Evolutionary conservation across 2,888 invertebrate species (phyloP).

Genomic region (Diploptera punctata): DNA sequence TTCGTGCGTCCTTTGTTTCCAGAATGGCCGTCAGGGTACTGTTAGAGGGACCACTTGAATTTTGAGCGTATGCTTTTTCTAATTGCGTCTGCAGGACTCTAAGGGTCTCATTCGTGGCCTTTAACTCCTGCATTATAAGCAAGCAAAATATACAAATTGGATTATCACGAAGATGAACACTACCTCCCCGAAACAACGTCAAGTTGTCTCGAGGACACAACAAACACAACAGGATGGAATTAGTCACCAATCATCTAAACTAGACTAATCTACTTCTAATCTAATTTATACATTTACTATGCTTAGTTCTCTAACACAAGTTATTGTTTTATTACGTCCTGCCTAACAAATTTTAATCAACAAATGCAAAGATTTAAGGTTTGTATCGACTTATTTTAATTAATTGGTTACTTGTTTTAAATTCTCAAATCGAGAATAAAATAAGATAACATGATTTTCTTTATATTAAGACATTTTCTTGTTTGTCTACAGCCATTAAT

Average conservation of each 20-base stretch:
- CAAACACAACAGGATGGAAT: background rate
- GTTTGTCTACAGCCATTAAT: no score
- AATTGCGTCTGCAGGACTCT: slow-evolving; percentile 81
- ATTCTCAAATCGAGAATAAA: no score
- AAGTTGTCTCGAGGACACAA: slow-evolving; percentile 19
- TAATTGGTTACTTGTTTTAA: no score
- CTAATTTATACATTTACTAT: slow-evolving; percentile 7
- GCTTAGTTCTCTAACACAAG: background rate
- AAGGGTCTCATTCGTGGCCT: slow-evolving; percentile 83
- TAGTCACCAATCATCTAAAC: background rate
- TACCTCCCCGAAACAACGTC: slow-evolving; percentile 29
- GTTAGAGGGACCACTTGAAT: slow-evolving; percentile 59
- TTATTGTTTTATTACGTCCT: no score
- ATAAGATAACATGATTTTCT: no score
- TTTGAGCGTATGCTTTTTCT: slow-evolving; percentile 65
- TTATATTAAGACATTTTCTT: no score
- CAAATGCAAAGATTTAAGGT: no score
- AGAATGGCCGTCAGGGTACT: slow-evolving; percentile 80
- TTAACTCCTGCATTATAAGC: slow-evolving; percentile 71
- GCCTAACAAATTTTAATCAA: no score
- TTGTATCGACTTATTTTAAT: no score
- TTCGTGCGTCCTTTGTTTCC: slow-evolving; percentile 87
- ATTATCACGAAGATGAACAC: slow-evolving; percentile 35
- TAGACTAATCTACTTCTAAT: background rate
- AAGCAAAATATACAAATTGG: slow-evolving; percentile 35